Percentiles rank a stretch among this genome's conserved stretches.
phyloP scores from a whole-genome alignment of 2,888 invertebrate species.

The Habrosyne pyritoides region DNA sequence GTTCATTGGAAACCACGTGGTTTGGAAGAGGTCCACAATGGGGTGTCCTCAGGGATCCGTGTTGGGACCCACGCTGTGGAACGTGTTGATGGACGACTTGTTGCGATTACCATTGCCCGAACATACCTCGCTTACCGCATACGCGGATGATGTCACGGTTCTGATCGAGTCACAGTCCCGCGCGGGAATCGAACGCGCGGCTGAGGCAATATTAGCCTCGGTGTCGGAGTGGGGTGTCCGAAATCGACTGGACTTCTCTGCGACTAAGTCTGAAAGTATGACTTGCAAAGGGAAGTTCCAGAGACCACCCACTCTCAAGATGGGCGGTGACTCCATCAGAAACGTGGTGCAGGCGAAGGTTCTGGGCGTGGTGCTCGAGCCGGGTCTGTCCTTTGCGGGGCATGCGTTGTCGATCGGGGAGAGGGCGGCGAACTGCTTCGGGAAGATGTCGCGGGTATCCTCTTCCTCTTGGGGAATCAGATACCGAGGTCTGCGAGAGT shows the following conservation, averaged over 20 bases:
- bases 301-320: conserved; percentile 8
- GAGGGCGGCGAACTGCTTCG: conserved; percentile 23
- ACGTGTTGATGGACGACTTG: conserved; percentile 31
- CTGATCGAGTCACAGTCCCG: conserved; percentile 23
- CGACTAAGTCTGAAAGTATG: conserved; percentile 23
- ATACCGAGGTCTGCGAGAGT: conserved; percentile 20
- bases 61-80: conserved; percentile 30
- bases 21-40: conserved; percentile 27
- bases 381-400: conserved; percentile 7
- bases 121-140: conserved; percentile 22
- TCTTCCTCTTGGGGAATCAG: conserved; percentile 32
- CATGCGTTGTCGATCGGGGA: conserved; percentile 24
- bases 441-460: conserved; percentile 32
- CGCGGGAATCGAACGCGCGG: conserved; percentile 15
- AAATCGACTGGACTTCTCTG: conserved; percentile 28
- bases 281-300: conserved; percentile 19
- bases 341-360: conserved; percentile 6
- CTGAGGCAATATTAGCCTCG: conserved; percentile 7
- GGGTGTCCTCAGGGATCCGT: conserved; percentile 36
- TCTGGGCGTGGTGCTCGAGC: conserved; percentile 27
- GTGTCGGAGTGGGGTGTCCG: conserved; percentile 19
- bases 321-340: conserved; percentile 10
- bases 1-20: conserved; percentile 16
- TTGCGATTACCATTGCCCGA: conserved; percentile 24
- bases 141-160: conserved; percentile 34